phyloP scores from a whole-genome alignment of 2,888 invertebrate species.

The Pseudanteris insignis region DNA sequence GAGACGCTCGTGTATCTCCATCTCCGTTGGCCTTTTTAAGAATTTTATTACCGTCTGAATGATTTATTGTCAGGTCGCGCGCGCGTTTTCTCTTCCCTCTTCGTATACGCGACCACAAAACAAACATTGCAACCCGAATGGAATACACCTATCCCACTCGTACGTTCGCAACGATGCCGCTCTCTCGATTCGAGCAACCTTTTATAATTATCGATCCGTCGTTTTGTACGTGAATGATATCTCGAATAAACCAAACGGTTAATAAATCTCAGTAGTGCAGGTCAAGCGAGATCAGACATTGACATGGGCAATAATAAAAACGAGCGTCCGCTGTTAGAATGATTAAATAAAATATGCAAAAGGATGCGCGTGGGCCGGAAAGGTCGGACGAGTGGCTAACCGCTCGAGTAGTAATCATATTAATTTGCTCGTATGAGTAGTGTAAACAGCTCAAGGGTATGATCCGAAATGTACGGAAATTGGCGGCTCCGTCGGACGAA shows the following conservation, averaged over 20 bases:
- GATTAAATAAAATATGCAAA: too few relatives aligned
- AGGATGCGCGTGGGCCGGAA: too few relatives aligned
- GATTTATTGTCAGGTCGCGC: slow-evolving; percentile 30
- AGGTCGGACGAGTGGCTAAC: too few relatives aligned
- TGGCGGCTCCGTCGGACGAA: neutral
- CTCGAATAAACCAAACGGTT: slow-evolving; percentile 18
- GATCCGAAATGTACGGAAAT: too few relatives aligned
- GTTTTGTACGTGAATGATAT: slow-evolving; percentile 24
- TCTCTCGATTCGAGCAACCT: slow-evolving; percentile 29
- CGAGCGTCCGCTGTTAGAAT: too few relatives aligned
- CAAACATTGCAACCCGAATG: slow-evolving; percentile 38
- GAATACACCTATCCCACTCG: slow-evolving; percentile 24
- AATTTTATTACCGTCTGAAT: slow-evolving; percentile 34
- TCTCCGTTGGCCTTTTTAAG: slow-evolving; percentile 31
- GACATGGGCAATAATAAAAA: neutral
- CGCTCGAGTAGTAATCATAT: too few relatives aligned
- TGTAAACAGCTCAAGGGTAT: too few relatives aligned
- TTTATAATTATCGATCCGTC: slow-evolving; percentile 39
- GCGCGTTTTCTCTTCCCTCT: neutral
- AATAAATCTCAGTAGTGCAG: slow-evolving; percentile 28
- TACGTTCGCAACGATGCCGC: slow-evolving; percentile 18
- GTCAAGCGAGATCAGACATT: slow-evolving; percentile 22
- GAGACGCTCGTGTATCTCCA: slow-evolving; percentile 2
- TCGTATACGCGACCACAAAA: slow-evolving; percentile 29
- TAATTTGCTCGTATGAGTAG: too few relatives aligned